Conservation (phyloP, 2,797 vertebrate species). For the Phrynocephalus guinanensis region DNA sequence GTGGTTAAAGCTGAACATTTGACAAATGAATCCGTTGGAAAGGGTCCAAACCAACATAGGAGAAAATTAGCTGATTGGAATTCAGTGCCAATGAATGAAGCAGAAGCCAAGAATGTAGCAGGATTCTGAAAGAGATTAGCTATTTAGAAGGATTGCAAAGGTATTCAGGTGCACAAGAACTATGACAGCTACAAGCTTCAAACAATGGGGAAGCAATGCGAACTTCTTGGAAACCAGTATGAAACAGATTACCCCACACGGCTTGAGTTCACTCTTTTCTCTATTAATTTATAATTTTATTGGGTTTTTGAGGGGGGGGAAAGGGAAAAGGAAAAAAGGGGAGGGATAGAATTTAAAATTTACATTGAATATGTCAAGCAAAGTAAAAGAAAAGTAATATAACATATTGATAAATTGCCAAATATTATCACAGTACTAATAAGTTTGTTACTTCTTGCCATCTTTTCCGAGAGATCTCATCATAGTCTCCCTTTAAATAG, state of each 20-base stretch:
- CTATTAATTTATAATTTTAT: no score
- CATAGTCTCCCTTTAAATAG: no score
- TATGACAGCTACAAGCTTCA: conserved; percentile 5
- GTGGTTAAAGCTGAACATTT: conserved; percentile 32
- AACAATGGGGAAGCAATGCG: neutral
- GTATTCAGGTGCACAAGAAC: neutral
- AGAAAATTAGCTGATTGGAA: conserved; percentile 43
- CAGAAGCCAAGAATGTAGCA: conserved; percentile 12
- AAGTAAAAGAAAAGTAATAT: no score
- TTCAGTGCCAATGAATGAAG: conserved; percentile 12
- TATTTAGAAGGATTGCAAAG: conserved; percentile 7
- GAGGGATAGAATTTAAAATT: no score
- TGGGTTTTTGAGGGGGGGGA: no score
- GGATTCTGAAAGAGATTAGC: conserved; percentile 13
- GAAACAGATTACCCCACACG: neutral
- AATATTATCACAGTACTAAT: no score
- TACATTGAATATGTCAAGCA: no score
- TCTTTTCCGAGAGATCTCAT: no score
- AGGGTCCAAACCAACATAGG: conserved; percentile 21
- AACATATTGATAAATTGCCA: no score
- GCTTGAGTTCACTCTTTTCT: conserved; percentile 3
- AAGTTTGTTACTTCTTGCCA: no score
- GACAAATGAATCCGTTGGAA: conserved; percentile 48
- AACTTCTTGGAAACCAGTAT: neutral
- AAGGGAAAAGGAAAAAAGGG: no score